Evolutionary conservation across 1,140 invertebrate species (phyloP), one percentile per base, ranked within the genome.

Genomic region (Euwallacea similis): DNA sequence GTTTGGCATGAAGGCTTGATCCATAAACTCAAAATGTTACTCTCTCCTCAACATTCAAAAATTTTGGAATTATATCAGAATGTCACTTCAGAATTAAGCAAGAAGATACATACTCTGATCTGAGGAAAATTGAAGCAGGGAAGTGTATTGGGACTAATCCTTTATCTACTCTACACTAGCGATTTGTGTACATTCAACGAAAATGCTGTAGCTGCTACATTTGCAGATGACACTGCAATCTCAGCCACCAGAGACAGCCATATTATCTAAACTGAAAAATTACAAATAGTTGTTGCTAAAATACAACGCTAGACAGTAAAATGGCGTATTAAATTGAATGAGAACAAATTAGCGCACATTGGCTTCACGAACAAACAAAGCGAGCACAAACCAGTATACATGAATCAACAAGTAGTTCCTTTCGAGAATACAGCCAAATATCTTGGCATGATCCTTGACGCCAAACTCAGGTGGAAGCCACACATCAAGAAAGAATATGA

Each of bases 191-290:
- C 80, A 9, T 13, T 11, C 33, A 73, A 43, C 44, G 72, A 8
- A 74, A 60, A 7, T n/a, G n/a, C n/a, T n/a, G 66, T 61, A 16
- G 72, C 73, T 6, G 76, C 75, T n/a, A 79, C 76, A 33, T 80
- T 76, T 75, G 76, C 78, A 7, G 76, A 80, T 63, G 77, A 78
- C 61, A 78, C 75, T 33, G 76, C 76, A 42, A 50, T 73, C 33
- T 10, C 69, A 41, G 65, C 71, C 8, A 41, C 50, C 1, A 42
- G 70, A 7, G 8, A 66, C 33, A 72, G 43, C 47, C 33, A 61
- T n/a, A 41, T 16, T 9, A 54, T 50, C 16, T 73, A 73, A n/a
- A 46, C 68, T 2, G 61, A 46, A 16, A 62, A 66, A 44, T 56
- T 78, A 9, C 73, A 77, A 73, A 59, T 11, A 58, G 8, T 15